Base-by-base conservation (phyloP, 2,888 invertebrate species). In the Erebia epiphron region DNA sequence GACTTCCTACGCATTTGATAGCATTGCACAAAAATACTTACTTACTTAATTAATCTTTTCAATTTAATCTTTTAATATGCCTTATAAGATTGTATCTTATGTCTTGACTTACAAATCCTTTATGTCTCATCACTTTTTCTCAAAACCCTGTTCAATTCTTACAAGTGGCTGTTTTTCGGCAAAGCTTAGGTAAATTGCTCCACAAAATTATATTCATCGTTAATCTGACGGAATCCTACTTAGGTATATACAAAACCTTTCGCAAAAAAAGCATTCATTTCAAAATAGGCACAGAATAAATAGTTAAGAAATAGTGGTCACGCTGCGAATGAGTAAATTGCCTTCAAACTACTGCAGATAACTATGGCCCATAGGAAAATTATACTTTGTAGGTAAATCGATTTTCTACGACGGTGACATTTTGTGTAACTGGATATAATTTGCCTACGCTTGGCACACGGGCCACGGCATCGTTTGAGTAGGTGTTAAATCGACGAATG, bases 291-390 rank as follows among this genome's bases (percentile, higher is more conserved):
- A 43, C 16, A 18, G 18, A 61, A 58, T 58, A 58, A 62, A 49
- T 62, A 62, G 21, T 49, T 14, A 49, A 21, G 62, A 49, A 46
- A 66, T 69, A 69, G 56, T 68, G 65, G 58, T 66, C 68, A 70
- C 71, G 67, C 67, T 70, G 70, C 58, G 21, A 56, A 62, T 52
- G 66, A 63, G 67, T 74, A 74, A 73, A 74, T 73, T 69, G 70
- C 72, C 62, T 69, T 61, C 46, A 61, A 61, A 54, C 26, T 61
- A 67, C 26, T 26, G 26, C 26, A 46, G 50, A 10, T 16, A 46
- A n/a, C 13, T 21, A n/a, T 50, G n/a, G 14, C 50, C 10, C 21
- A 8, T 26, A 18, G 49, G 18, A 61, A 21, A 26, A 14, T 14
- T 18, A 35, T 26, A 56, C 18, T 9, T 10, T 9, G 16, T 18